A percentile compares a stretch with the other conserved stretches of the same genome.
Conservation (phyloP, 2,888 invertebrate species). For the Caenorhabditis panamensis region DNA sequence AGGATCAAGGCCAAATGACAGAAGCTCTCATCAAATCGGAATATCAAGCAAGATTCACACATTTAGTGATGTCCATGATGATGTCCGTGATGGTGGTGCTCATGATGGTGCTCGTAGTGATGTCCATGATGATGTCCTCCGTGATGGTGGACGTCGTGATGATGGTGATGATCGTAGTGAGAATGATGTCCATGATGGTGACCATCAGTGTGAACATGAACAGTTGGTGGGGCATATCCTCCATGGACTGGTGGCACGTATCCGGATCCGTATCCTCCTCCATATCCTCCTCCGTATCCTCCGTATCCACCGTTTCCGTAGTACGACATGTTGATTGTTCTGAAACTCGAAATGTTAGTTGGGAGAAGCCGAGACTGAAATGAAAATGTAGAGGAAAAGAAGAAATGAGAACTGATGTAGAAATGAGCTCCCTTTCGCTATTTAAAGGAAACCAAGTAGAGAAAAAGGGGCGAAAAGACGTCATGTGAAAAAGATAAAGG, state of each 20-base stretch:
- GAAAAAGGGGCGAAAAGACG: not conserved
- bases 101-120: slow-evolving; percentile 14
- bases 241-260: slow-evolving; percentile 45
- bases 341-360: not conserved
- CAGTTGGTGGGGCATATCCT: slow-evolving; percentile 25
- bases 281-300: slow-evolving; percentile 31
- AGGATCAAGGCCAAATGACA: not conserved
- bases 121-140: slow-evolving; percentile 44
- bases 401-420: not conserved
- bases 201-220: slow-evolving; percentile 32
- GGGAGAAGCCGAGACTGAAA: no score
- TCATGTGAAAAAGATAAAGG: slow-evolving; percentile 21
- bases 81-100: slow-evolving; percentile 13
- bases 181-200: slow-evolving; percentile 24
- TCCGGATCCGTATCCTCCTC: slow-evolving; percentile 12
- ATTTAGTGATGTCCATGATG: slow-evolving; percentile 30
- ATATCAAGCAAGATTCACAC: no score
- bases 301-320: slow-evolving; percentile 43
- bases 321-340: slow-evolving; percentile 30
- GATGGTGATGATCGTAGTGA: slow-evolving; percentile 25
- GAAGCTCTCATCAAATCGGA: no score
- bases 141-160: slow-evolving; percentile 10
- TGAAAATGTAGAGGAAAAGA: not conserved
- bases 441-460: slow-evolving; percentile 24
- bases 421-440: not conserved